These are phyloP conservation scores for Myripristis jacobus DNA, from an alignment of 2,797 vertebrate genomes.

Conservation along the genomic window DNA sequence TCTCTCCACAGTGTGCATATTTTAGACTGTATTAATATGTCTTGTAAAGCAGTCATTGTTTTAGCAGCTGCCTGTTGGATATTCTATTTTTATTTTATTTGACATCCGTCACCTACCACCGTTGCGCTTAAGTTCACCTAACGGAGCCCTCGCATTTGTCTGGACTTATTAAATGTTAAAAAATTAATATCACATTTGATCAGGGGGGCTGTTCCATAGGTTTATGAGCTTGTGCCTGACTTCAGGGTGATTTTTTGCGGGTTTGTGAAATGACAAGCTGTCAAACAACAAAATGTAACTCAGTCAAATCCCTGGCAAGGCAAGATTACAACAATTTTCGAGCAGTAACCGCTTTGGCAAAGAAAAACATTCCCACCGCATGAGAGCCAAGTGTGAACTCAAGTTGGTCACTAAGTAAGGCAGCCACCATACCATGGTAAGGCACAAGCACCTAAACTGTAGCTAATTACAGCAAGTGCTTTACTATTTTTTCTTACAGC, in stretches of 20 bases:
- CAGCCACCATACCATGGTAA: neutral
- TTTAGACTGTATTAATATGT: conserved; percentile 39
- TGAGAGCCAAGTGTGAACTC: conserved; percentile 17
- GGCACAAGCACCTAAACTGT: neutral
- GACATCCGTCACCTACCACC: conserved; percentile 51
- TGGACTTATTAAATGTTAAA: conserved; percentile 49
- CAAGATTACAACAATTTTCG: conserved; percentile 24
- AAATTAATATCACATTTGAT: conserved; percentile 40
- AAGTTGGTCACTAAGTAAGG: conserved; percentile 9
- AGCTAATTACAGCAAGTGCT: neutral
- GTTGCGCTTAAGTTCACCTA: conserved; percentile 48
- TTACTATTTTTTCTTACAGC: neutral
- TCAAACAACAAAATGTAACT: conserved; percentile 60
- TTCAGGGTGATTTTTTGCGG: conserved; percentile 21
- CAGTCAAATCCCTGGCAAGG: conserved; percentile 46
- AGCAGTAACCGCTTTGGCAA: conserved; percentile 39
- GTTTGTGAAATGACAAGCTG: conserved; percentile 50
- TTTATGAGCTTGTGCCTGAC: conserved; percentile 23
- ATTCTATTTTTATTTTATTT: conserved; percentile 61
- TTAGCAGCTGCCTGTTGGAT: conserved; percentile 59
- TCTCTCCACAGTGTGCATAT: conserved; percentile 2
- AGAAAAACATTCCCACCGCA: conserved; percentile 33
- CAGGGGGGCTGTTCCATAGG: conserved; percentile 45
- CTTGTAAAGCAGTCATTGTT: conserved; percentile 53
- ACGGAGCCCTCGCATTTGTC: conserved; percentile 28